These are phyloP conservation scores for Malurus elegans DNA, from an alignment of 2,113 vertebrate genomes.

Conservation along the genomic window DNA sequence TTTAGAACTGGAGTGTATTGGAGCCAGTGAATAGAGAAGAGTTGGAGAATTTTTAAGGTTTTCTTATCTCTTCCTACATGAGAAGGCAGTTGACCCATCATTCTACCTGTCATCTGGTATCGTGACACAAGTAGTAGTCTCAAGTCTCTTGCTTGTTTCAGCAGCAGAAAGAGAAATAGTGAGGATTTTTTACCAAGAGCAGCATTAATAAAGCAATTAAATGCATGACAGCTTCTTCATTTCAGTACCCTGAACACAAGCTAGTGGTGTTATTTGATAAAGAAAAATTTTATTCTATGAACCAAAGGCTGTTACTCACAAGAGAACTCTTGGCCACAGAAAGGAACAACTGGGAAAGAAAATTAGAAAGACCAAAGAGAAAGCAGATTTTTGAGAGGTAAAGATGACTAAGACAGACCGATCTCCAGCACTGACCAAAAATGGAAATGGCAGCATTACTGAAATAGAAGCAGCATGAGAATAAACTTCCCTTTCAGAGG, in stretches of 20 bases:
- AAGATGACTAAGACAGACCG: constrained; percentile 27
- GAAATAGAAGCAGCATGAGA: constrained; percentile 57
- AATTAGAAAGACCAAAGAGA: not conserved
- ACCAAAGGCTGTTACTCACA: not conserved
- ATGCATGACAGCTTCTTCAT: not conserved
- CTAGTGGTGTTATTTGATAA: not conserved
- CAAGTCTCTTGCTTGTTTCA: not conserved
- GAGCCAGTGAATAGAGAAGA: not conserved
- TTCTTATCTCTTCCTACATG: not conserved
- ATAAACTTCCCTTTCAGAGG: constrained; percentile 35
- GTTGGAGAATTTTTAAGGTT: not conserved
- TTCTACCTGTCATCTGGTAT: not conserved
- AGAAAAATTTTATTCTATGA: not conserved
- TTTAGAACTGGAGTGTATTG: not conserved
- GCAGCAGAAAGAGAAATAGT: not conserved
- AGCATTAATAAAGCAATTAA: constrained; percentile 5
- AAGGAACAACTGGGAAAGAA: not conserved
- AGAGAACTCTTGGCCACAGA: not conserved
- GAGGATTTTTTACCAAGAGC: not conserved
- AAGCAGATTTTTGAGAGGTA: constrained; percentile 3
- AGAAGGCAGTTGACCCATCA: not conserved
- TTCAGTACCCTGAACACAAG: not conserved
- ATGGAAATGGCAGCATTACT: constrained; percentile 52
- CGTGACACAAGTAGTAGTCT: not conserved
- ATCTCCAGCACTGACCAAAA: constrained; percentile 54